Conservation (phyloP, 2,797 vertebrate species). For the Oceanodroma leucorhoa region DNA sequence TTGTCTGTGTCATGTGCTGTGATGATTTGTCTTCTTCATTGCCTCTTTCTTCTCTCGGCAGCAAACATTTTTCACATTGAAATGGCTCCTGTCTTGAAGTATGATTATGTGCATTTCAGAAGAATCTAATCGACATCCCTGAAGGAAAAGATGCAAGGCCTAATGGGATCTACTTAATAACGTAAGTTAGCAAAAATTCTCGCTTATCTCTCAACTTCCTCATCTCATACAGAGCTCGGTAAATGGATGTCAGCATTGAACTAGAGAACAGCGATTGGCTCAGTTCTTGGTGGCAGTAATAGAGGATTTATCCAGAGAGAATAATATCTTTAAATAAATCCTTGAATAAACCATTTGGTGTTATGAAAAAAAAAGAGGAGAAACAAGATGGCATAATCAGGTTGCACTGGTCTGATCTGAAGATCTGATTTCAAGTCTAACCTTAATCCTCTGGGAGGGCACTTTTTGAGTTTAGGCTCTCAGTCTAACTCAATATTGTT, state of each 20-base stretch:
- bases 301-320: background rate
- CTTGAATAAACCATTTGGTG: background rate
- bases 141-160: background rate
- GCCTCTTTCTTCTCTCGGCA: background rate
- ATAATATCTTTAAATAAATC: background rate
- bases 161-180: slow-evolving; percentile 3
- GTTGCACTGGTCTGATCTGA: background rate
- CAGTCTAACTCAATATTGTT: background rate
- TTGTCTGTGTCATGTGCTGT: background rate
- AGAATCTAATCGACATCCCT: background rate
- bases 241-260: background rate
- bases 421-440: background rate
- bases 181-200: background rate
- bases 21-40: background rate
- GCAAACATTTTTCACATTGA: background rate
- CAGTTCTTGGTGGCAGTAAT: background rate
- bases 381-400: background rate
- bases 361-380: background rate
- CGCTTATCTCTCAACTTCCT: background rate
- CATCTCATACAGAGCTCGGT: background rate
- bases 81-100: background rate
- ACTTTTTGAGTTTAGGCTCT: background rate
- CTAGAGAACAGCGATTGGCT: background rate
- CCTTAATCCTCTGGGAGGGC: background rate
- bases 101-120: background rate